Conservation (phyloP, 2,113 vertebrate genomes). For the Myocastor coypus region DNA sequence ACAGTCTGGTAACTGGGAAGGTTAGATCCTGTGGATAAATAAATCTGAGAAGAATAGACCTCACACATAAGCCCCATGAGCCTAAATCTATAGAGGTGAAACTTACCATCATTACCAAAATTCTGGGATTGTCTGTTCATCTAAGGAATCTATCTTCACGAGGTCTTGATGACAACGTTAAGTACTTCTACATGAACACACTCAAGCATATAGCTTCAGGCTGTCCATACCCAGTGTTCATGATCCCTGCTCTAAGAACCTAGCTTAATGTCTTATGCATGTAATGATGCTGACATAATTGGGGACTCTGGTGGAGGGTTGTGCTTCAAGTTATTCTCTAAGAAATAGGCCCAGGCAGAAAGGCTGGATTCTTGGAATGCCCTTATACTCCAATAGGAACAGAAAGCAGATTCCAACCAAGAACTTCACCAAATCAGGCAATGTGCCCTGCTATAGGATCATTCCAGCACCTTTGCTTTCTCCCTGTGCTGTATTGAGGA, state of each 20-base stretch:
- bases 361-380: not conserved
- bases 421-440: not conserved
- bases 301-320: not conserved
- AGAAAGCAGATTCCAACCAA: not conserved
- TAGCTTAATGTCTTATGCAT: not conserved
- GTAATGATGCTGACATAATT: not conserved
- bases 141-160: not conserved
- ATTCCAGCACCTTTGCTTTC: not conserved
- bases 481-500: not conserved
- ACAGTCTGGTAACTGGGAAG: not conserved
- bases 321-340: not conserved
- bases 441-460: not conserved
- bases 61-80: not conserved
- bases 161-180: not conserved
- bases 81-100: not conserved
- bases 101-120: not conserved
- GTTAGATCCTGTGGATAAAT: not conserved
- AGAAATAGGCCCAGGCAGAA: not conserved
- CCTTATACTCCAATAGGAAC: not conserved
- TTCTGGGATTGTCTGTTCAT: constrained; percentile 4
- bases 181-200: not conserved
- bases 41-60: not conserved
- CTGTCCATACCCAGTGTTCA: not conserved
- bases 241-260: not conserved
- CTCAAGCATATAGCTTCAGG: not conserved